Conservation (phyloP, 2,888 invertebrate genomes). For the Mythimna impura region DNA sequence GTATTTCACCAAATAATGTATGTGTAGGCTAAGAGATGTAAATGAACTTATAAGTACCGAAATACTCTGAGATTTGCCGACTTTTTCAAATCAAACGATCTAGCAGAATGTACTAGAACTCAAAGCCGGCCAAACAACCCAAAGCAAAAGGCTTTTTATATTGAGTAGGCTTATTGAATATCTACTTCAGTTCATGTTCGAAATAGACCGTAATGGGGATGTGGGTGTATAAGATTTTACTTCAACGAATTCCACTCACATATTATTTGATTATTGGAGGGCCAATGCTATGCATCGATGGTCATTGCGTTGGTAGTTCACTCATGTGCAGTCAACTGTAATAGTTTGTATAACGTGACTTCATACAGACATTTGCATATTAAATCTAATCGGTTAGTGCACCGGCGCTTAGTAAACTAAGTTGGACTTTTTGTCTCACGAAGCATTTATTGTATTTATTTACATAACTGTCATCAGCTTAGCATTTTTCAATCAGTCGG, state of each 20-base stretch:
- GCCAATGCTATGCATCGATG: neutral
- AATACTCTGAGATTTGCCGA: neutral
- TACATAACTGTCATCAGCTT: neutral
- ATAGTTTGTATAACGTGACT: neutral
- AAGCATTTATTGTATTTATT: neutral
- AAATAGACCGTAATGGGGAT: neutral
- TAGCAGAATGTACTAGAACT: neutral
- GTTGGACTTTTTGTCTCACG: neutral
- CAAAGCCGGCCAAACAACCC: neutral
- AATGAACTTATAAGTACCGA: neutral
- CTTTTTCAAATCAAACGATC: neutral
- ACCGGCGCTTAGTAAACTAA: neutral
- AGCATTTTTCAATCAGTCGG: neutral
- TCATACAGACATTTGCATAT: neutral
- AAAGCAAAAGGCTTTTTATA: slow-evolving; percentile 2
- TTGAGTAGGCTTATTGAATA: slow-evolving; percentile 12
- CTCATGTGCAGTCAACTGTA: neutral
- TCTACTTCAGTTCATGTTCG: slow-evolving; percentile 1
- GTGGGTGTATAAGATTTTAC: neutral
- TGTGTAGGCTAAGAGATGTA: neutral
- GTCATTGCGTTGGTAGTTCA: neutral
- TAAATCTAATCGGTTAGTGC: neutral
- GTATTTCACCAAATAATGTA: slow-evolving; percentile 16
- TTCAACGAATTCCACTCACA: neutral
- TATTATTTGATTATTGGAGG: neutral